Evolutionary conservation across 2,888 invertebrate species (phyloP).

Genomic region (Drosophila rellima): DNA sequence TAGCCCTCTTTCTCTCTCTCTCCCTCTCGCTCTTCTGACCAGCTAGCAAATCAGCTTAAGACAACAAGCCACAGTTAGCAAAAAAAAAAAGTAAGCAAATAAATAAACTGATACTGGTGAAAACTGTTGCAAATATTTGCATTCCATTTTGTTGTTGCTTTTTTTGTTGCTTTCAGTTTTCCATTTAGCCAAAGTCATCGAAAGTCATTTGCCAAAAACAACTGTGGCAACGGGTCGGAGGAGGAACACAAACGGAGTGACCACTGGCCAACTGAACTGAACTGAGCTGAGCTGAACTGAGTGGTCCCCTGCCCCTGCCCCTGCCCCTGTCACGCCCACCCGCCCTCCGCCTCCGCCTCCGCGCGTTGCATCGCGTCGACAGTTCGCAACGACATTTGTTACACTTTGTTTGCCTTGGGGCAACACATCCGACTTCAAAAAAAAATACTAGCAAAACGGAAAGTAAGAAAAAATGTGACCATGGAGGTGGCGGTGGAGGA

Average conservation of each 20-base stretch:
- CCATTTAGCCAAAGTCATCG: constrained; percentile 61
- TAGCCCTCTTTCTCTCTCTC: constrained; percentile 35
- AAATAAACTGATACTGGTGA: constrained; percentile 14
- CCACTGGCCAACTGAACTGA: constrained; percentile 10
- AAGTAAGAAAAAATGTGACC: not conserved
- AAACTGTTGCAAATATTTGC: constrained; percentile 57
- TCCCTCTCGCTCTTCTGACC: constrained; percentile 19
- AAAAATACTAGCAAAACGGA: not conserved
- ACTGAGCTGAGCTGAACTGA: not conserved
- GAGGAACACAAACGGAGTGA: not conserved
- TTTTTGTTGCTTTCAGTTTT: constrained; percentile 10
- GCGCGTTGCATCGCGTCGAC: constrained; percentile 19
- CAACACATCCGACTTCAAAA: constrained; percentile 49
- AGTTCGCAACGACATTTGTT: constrained; percentile 72
- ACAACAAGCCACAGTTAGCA: constrained; percentile 56
- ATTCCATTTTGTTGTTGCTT: constrained; percentile 23
- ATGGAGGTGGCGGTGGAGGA: constrained; percentile 12
- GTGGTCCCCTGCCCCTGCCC: not conserved
- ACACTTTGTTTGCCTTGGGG: constrained; percentile 78
- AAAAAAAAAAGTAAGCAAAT: not conserved
- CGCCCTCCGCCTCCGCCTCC: too few relatives aligned
- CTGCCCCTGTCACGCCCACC: not conserved
- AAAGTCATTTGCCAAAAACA: constrained; percentile 77
- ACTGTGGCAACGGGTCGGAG: not conserved
- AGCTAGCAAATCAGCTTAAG: constrained; percentile 79